A percentile compares a stretch with the other conserved stretches of the same genome.
These are phyloP conservation scores for Coluber constrictor DNA, from an alignment of 2,797 vertebrate species.

Conservation along the genomic window DNA sequence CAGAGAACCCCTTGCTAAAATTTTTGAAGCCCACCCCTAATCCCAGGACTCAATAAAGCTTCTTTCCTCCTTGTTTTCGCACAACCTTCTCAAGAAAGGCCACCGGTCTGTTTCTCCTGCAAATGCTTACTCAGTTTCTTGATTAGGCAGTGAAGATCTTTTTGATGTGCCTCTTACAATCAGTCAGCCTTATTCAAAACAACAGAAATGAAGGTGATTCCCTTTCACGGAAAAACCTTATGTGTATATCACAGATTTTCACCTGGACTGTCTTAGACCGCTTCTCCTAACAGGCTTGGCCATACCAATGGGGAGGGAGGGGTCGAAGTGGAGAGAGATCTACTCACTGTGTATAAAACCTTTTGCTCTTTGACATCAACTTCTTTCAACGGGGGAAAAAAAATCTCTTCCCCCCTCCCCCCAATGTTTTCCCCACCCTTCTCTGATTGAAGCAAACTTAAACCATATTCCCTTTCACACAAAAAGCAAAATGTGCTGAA, in stretches of 20 bases:
- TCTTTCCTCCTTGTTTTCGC: slow-evolving; percentile 33
- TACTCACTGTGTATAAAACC: slow-evolving; percentile 70
- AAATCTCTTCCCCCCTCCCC: slow-evolving; percentile 30
- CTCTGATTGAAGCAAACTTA: slow-evolving; percentile 71
- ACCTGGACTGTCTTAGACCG: slow-evolving; percentile 48
- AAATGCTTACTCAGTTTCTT: slow-evolving; percentile 67
- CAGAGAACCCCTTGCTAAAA: no score
- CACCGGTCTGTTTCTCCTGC: slow-evolving; percentile 50
- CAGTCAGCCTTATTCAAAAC: slow-evolving; percentile 65
- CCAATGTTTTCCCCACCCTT: background rate
- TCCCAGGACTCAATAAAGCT: background rate
- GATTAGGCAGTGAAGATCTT: slow-evolving; percentile 50
- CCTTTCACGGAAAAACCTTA: slow-evolving; percentile 7
- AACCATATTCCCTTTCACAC: slow-evolving; percentile 76
- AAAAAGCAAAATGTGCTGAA: slow-evolving; percentile 75
- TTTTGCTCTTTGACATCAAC: slow-evolving; percentile 77
- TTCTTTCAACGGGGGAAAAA: slow-evolving; percentile 64
- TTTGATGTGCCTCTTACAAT: slow-evolving; percentile 63
- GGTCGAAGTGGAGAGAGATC: background rate
- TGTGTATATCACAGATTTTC: slow-evolving; percentile 47
- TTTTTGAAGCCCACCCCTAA: no score
- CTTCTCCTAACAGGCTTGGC: slow-evolving; percentile 33
- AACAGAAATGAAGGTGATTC: slow-evolving; percentile 58
- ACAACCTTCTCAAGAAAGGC: slow-evolving; percentile 49
- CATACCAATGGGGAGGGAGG: background rate